These are phyloP conservation scores for Noctua fimbriata DNA, from an alignment of 2,888 invertebrate genomes.

Conservation along the genomic window DNA sequence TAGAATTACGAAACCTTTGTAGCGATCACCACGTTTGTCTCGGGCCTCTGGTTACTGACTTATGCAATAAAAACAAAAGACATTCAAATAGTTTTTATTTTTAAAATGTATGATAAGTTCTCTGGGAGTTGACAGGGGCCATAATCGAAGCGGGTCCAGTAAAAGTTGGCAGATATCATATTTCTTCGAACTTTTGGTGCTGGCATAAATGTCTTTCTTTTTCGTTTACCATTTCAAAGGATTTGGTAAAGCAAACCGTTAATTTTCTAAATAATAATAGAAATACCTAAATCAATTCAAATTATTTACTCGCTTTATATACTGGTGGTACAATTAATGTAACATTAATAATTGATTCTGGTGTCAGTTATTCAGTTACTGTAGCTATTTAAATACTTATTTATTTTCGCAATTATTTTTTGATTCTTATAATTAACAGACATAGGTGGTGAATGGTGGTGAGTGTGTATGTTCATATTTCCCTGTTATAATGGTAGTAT, in stretches of 20 bases:
- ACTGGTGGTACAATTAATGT: background rate
- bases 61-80: background rate
- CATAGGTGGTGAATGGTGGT: background rate
- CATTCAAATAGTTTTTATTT: background rate
- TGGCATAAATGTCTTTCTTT: background rate
- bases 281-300: background rate
- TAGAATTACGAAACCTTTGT: no score
- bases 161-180: no score
- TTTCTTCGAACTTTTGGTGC: background rate
- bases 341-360: background rate
- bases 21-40: background rate
- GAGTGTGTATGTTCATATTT: background rate
- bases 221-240: background rate
- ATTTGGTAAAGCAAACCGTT: background rate
- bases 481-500: background rate
- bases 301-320: background rate
- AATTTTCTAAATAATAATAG: background rate
- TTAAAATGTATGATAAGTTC: background rate
- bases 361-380: background rate
- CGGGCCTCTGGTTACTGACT: background rate
- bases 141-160: background rate
- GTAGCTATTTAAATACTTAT: background rate
- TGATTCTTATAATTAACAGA: background rate
- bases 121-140: background rate
- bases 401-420: no score